These are phyloP conservation scores for Pelobates cultripes DNA, from an alignment of 2,797 vertebrate genomes.

Conservation along the genomic window DNA sequence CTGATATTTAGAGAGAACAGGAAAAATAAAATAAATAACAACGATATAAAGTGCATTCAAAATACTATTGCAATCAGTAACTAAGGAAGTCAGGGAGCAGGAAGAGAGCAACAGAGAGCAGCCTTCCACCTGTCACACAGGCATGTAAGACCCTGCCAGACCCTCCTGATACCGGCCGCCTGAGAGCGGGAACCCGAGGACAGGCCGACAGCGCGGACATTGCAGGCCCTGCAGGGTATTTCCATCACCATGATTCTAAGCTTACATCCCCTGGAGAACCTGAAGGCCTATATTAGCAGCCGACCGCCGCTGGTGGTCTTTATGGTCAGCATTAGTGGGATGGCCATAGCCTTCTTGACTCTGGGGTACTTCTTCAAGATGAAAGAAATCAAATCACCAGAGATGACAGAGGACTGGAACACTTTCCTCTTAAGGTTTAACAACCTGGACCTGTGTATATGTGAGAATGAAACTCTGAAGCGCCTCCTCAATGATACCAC, in stretches of 20 bases:
- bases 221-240: slow-evolving; percentile 69
- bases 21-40: too few species aligned
- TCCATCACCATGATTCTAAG: slow-evolving; percentile 75
- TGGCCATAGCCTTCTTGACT: slow-evolving; percentile 97
- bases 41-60: slow-evolving; percentile 27
- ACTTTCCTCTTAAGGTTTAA: slow-evolving; percentile 95
- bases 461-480: slow-evolving; percentile 96
- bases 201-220: not conserved
- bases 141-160: slow-evolving; percentile 14
- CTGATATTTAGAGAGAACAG: too few species aligned
- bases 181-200: slow-evolving; percentile 31
- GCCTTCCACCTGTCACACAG: not conserved
- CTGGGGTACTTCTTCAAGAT: slow-evolving; percentile 99
- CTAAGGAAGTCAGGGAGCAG: slow-evolving; percentile 16
- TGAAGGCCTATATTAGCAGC: slow-evolving; percentile 90
- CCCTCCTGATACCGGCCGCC: not conserved
- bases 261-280: slow-evolving; percentile 93
- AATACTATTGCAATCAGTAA: slow-evolving; percentile 30
- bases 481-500: slow-evolving; percentile 91
- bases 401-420: slow-evolving; percentile 98
- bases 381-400: slow-evolving; percentile 97
- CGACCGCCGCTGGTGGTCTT: slow-evolving; percentile 97
- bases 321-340: slow-evolving; percentile 96
- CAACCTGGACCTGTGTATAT: slow-evolving; percentile 95
- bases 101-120: not conserved